Evolutionary conservation across 2,113 vertebrate genomes (phyloP), one percentile per base, ranked within the genome.

Genomic region (Macheiramphus alcinus): DNA sequence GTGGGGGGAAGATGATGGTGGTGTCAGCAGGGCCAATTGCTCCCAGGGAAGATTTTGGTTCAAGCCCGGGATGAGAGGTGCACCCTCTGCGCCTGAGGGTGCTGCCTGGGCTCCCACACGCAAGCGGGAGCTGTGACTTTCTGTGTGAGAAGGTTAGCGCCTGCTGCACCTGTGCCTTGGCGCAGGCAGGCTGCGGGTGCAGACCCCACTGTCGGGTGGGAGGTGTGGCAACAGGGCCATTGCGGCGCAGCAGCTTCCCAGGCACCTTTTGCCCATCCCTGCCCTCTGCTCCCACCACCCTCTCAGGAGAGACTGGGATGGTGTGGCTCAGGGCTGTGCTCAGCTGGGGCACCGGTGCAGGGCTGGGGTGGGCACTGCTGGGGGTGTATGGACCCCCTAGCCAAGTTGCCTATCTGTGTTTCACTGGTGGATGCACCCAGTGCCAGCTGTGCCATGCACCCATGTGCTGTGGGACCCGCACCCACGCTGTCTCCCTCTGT

Each of bases 221-320:
- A 47, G 29, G 32, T 73, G 73, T 43, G 67, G 58, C 38, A 56
- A 9, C 1, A 5, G 0, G 2, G 58, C 62, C 0, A 0, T 2
- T 62, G 72, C 38, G 62, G 26, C 0, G 3, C 3, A 5, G 86
- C 73, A 65, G 48, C 78, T 68, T 47, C 58, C 63, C 1, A 3
- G 47, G 70, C 14, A 15, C 19, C n/a, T 86, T 79, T 61, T 47
- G 55, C 61, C 11, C 25, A 9, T 87, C 55, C 38, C 32, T 3
- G 2, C 22, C 23, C 29, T 72, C 38, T 53, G 23, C 29, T 83
- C 43, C 58, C 42, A 75, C 42, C 56, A 48, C 21, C 20, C 13
- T 73, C 29, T 68, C 0, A 0, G 48, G 38, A 61, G 38, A 27
- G 38, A 16, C 50, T 25, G 27, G 21, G 29, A 11, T 2, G 14